These are phyloP conservation scores for Notarius lentiginosus DNA, from an alignment of 2,113 vertebrate species.

Conservation along the genomic window DNA sequence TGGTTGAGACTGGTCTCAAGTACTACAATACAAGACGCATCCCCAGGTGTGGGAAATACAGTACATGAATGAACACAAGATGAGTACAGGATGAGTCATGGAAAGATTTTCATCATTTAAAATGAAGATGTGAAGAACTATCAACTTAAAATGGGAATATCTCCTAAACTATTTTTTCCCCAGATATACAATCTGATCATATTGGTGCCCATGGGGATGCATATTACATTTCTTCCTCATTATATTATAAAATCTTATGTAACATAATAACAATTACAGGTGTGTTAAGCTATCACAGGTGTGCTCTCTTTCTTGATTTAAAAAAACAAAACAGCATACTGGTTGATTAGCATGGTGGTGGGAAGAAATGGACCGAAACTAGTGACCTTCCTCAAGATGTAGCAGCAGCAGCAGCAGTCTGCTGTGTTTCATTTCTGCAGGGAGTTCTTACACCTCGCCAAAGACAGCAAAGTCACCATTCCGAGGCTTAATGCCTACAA, in stretches of 20 bases:
- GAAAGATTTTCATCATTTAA: neutral
- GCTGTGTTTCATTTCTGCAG: constrained; percentile 9
- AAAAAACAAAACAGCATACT: neutral
- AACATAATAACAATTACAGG: neutral
- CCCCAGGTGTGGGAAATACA: neutral
- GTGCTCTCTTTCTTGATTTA: neutral
- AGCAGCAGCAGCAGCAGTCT: neutral
- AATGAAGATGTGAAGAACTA: neutral
- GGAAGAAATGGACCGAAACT: constrained; percentile 7
- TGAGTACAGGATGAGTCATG: neutral
- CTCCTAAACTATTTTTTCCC: no score
- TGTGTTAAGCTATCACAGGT: constrained; percentile 26
- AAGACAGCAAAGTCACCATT: constrained; percentile 28
- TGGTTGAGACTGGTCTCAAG: no score
- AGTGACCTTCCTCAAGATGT: neutral
- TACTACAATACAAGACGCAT: neutral
- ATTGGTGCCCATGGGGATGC: neutral
- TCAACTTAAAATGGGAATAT: neutral
- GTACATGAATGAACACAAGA: neutral
- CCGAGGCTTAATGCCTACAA: constrained; percentile 6
- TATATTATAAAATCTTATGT: neutral
- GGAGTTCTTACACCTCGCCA: constrained; percentile 26
- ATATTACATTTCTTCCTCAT: neutral
- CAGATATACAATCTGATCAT: no score
- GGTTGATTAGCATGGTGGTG: constrained; percentile 2